Evolutionary conservation across 2,113 vertebrate genomes (phyloP).

Genomic region (Sterna hirundo): DNA sequence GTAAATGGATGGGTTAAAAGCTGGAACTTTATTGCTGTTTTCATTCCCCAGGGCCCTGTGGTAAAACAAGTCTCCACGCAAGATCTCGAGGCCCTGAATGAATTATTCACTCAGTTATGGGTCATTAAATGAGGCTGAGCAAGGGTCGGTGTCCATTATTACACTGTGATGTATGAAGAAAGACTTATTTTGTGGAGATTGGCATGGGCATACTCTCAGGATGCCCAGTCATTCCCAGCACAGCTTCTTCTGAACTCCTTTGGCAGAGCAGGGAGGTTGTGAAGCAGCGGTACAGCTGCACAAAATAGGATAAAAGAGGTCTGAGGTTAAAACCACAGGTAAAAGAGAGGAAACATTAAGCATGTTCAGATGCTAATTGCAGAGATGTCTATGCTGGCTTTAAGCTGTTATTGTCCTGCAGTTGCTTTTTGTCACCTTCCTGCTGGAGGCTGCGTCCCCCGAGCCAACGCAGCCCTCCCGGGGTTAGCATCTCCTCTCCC

Average conservation of each 20-base stretch:
- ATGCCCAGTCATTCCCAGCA: neutral
- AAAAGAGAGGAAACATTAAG: neutral
- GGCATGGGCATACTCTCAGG: neutral
- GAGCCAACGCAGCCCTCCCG: neutral
- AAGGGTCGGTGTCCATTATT: neutral
- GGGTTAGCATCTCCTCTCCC: neutral
- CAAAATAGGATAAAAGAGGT: neutral
- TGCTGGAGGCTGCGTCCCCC: neutral
- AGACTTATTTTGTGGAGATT: neutral
- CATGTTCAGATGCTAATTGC: neutral
- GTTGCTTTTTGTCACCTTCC: neutral
- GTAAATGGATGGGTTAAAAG: conserved; percentile 62
- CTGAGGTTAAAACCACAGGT: neutral
- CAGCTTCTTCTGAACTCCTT: neutral
- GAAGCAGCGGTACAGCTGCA: neutral
- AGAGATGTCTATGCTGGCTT: neutral
- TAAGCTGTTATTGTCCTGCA: neutral
- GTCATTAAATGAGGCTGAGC: conserved; percentile 42
- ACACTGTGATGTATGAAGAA: neutral
- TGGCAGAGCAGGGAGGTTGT: neutral
- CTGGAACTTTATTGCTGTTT: conserved; percentile 58
- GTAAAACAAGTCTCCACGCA: conserved; percentile 56
- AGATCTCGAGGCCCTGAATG: conserved; percentile 40
- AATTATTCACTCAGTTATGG: conserved; percentile 66
- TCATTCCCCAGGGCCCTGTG: conserved; percentile 25